Percentiles rank a stretch among this genome's conserved stretches.
Conservation (phyloP, 2,113 vertebrate genomes). For the Acanthochromis polyacanthus region DNA sequence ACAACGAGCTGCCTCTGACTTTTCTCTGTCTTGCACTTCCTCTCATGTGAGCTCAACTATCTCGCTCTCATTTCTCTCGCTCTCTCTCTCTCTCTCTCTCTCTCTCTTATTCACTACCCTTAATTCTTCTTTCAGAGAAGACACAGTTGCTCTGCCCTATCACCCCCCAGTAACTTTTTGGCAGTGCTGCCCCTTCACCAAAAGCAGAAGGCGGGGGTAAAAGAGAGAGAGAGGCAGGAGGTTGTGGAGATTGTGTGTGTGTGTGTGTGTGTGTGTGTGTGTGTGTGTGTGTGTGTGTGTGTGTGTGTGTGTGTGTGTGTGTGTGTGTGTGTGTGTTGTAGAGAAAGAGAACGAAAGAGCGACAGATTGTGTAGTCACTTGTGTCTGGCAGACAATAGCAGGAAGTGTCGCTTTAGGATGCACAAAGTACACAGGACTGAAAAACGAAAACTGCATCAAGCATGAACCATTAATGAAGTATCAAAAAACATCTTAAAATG, state of each 20-base stretch:
- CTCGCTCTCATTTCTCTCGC: constrained; percentile 38
- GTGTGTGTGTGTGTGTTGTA: constrained; percentile 1
- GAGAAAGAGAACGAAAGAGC: constrained; percentile 37
- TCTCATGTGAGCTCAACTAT: constrained; percentile 65
- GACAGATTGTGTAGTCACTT: constrained; percentile 55
- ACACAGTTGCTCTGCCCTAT: constrained; percentile 72
- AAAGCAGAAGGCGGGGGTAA: constrained; percentile 37
- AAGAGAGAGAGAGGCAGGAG: neutral
- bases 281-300: constrained; percentile 41
- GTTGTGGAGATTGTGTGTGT: constrained; percentile 21
- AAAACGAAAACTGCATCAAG: constrained; percentile 49
- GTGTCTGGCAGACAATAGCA: constrained; percentile 79
- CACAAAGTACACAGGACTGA: constrained; percentile 56
- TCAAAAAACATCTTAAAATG: constrained; percentile 7
- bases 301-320: constrained; percentile 39
- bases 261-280: constrained; percentile 45
- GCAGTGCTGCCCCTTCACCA: constrained; percentile 63
- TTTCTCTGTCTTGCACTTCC: constrained; percentile 62
- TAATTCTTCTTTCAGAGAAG: constrained; percentile 50
- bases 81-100: constrained; percentile 25
- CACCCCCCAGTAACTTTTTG: constrained; percentile 70
- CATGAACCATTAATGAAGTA: neutral
- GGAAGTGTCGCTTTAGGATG: constrained; percentile 79
- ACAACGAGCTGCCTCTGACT: constrained; percentile 63
- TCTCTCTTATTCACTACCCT: constrained; percentile 26